Evolutionary conservation across 1,140 invertebrate genomes (phyloP).

Genomic region (Physella acuta): DNA sequence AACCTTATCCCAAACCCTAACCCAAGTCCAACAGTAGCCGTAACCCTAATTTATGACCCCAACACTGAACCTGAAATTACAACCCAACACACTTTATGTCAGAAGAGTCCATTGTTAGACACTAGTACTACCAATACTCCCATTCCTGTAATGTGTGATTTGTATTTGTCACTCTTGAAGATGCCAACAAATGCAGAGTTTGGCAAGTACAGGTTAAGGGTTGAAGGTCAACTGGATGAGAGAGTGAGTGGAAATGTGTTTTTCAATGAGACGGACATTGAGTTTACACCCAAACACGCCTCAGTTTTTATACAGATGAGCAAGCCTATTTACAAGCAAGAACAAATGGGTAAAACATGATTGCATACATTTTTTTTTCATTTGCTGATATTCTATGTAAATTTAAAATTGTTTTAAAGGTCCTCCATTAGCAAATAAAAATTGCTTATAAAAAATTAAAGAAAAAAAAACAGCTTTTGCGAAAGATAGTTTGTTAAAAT

Average conservation of each 20-base stretch:
- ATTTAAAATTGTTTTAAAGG: too few species aligned
- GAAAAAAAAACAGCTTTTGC: too few species aligned
- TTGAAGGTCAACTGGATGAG: conserved; percentile 72
- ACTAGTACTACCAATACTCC: neutral
- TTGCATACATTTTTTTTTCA: too few species aligned
- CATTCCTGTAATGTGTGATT: neutral
- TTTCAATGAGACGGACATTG: conserved; percentile 53
- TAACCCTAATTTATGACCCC: neutral
- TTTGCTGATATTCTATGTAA: too few species aligned
- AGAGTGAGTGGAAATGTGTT: conserved; percentile 50
- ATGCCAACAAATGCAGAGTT: conserved; percentile 55
- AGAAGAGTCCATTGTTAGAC: too few species aligned
- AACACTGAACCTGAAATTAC: neutral
- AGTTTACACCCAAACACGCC: conserved; percentile 52
- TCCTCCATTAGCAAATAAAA: too few species aligned
- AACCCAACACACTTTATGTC: neutral
- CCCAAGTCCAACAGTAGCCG: too few species aligned
- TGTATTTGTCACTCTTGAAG: conserved; percentile 21
- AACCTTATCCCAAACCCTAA: too few species aligned
- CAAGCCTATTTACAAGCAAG: conserved; percentile 92
- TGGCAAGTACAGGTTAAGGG: conserved; percentile 81
- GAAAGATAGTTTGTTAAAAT: neutral
- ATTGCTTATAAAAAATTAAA: too few species aligned
- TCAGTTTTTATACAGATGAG: conserved; percentile 92
- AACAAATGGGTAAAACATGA: conserved; percentile 83